Base-by-base conservation (phyloP, 2,113 vertebrate genomes). In the Todiramphus chloris region DNA sequence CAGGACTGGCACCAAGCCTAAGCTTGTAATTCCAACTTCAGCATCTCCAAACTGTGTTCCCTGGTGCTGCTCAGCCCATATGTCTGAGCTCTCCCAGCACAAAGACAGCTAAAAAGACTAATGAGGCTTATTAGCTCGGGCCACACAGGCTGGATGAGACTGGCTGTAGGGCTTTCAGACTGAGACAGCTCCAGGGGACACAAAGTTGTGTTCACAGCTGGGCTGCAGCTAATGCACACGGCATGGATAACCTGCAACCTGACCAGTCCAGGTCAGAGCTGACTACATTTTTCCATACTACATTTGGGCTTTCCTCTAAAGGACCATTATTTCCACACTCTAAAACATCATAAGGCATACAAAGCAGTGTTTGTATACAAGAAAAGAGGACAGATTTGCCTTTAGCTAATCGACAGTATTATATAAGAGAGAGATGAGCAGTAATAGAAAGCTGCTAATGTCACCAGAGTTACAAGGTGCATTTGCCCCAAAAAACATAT, bases 151-250 rank as follows among this genome's bases (percentile, higher is more conserved):
- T 28, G 16, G 8, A 24, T 11, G 35, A 18, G 43, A 37, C 37
- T 5, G 43, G 33, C 50, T 10, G 3, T 3, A 60, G 39, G 0
- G 11, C 68, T 87, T 50, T 50, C 64, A 91, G 46, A 51, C 53
- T 23, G 39, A 75, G 62, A 33, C 43, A 1, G 1, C 16, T 23
- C 25, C 4, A 9, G 15, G 10, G 7, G 15, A 12, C 56, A 9
- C 1, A 0, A 83, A 62, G n/a, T 3, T 1, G 0, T 3, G 14
- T 3, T 69, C 44, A 14, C 33, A 51, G 43, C 4, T 72, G 39
- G 0, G 11, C 24, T 56, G 44, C 58, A 33, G 62, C 56, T n/a
- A 39, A 30, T 7, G n/a, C 39, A 60, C 23, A n/a, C 12, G 3
- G 0, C 48, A 16, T 1, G 5, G 59, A 53, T 31, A 43, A 63